A percentile compares a stretch with the other conserved stretches of the same genome.
These are phyloP conservation scores for Zosterops pallidus DNA, from an alignment of 2,113 vertebrate genomes.

Conservation along the genomic window DNA sequence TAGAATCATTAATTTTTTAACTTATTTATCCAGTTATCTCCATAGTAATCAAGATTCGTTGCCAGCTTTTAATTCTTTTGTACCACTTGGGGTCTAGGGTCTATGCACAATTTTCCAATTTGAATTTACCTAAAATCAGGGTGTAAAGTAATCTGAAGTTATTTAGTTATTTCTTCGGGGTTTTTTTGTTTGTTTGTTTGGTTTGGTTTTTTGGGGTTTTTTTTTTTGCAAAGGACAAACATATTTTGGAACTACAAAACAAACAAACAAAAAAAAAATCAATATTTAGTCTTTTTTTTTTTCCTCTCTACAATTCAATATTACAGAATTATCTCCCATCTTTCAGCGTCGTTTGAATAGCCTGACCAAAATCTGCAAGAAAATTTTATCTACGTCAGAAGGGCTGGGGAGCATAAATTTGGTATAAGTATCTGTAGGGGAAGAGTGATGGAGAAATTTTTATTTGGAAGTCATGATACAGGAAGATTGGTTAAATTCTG, in stretches of 20 bases:
- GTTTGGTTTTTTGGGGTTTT: no score
- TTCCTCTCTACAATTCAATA: neutral
- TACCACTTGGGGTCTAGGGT: neutral
- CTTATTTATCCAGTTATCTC: neutral
- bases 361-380: neutral
- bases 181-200: no score
- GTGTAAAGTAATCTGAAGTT: neutral
- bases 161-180: no score
- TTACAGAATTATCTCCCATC: neutral
- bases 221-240: neutral
- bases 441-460: neutral
- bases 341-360: neutral
- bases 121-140: neutral
- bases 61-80: neutral
- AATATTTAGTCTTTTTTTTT: neutral
- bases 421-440: neutral
- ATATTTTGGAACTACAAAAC: neutral
- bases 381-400: neutral
- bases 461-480: neutral
- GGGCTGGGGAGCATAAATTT: neutral
- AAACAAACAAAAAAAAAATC: neutral
- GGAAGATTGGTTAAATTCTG: neutral
- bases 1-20: neutral
- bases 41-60: neutral
- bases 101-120: neutral